Percentiles rank a stretch among this genome's conserved stretches.
phyloP scores from a whole-genome alignment of 2,797 vertebrate species.

The Ataeniobius toweri region DNA sequence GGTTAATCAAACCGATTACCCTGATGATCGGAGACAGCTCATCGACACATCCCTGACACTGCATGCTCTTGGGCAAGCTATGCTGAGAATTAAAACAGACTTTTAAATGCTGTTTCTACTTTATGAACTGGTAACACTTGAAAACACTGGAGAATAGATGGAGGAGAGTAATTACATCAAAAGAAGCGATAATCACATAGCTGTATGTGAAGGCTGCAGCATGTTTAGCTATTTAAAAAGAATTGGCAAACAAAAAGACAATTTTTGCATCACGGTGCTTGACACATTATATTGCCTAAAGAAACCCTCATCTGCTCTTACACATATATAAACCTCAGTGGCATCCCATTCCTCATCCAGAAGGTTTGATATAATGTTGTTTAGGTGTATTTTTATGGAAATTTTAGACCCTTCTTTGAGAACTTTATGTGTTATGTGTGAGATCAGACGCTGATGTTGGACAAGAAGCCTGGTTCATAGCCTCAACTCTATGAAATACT shows the following conservation, averaged over 20 bases:
- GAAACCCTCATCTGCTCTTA: neutral
- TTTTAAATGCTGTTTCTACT: slow-evolving; percentile 24
- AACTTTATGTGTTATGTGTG: too few relatives aligned
- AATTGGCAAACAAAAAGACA: slow-evolving; percentile 10
- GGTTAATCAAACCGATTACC: neutral
- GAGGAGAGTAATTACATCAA: slow-evolving; percentile 1
- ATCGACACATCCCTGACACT: neutral
- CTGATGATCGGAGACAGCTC: slow-evolving; percentile 1
- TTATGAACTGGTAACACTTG: slow-evolving; percentile 12
- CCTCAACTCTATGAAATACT: too few relatives aligned
- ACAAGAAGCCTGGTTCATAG: too few relatives aligned
- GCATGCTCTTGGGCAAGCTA: slow-evolving; percentile 1
- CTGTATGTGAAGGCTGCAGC: neutral
- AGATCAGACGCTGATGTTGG: too few relatives aligned
- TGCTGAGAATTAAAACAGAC: slow-evolving; percentile 3
- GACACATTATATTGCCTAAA: neutral
- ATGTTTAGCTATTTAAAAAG: slow-evolving; percentile 18
- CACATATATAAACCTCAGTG: neutral
- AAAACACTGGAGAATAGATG: slow-evolving; percentile 24
- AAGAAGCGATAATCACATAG: slow-evolving; percentile 8
- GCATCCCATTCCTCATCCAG: neutral
- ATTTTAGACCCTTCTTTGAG: too few relatives aligned
- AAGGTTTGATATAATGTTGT: neutral
- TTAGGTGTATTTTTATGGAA: neutral
- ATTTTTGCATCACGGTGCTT: neutral